These are phyloP conservation scores for Chondrilla cf. caribensis DNA, from an alignment of 37 sponge, comb jelly and placozoan species.

Conservation along the genomic window DNA sequence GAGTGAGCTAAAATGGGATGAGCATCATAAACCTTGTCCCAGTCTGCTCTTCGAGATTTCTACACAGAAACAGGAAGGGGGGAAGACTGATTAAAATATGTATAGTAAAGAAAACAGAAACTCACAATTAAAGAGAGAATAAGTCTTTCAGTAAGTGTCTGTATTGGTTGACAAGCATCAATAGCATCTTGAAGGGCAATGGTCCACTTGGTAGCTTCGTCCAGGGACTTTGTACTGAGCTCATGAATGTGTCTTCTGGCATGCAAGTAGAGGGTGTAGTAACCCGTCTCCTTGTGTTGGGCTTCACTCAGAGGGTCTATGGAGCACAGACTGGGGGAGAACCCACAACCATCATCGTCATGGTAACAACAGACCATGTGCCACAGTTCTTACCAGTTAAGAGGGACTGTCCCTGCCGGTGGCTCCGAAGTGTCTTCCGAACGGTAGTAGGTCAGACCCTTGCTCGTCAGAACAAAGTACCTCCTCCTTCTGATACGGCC, in stretches of 20 bases:
- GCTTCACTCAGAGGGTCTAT: constrained; percentile 46
- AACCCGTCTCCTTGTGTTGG: constrained; percentile 44
- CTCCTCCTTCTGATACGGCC: constrained; percentile 56
- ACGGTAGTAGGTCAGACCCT: constrained; percentile 72
- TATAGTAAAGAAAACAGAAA: not conserved
- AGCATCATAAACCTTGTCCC: constrained; percentile 60
- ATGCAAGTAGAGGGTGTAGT: constrained; percentile 67
- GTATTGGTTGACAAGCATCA: constrained; percentile 64
- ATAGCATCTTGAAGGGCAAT: constrained; percentile 65
- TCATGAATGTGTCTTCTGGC: constrained; percentile 51
- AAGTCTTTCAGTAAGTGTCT: constrained; percentile 74
- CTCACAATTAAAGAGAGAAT: constrained; percentile 54
- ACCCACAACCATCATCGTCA: not conserved
- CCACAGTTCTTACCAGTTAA: constrained; percentile 50
- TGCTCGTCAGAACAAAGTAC: constrained; percentile 81
- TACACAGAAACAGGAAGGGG: not conserved
- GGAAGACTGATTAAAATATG: not conserved
- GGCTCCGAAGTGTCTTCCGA: constrained; percentile 73
- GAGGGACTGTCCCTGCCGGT: constrained; percentile 61
- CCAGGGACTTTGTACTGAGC: constrained; percentile 46
- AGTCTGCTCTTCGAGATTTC: constrained; percentile 48
- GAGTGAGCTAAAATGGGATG: constrained; percentile 60
- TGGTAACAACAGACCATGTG: not conserved
- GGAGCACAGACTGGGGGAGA: constrained; percentile 51
- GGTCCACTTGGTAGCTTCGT: constrained; percentile 75